A percentile compares a stretch with the other conserved stretches of the same genome.
Conservation (phyloP, 2,797 vertebrate species). For the Mus caroli region DNA sequence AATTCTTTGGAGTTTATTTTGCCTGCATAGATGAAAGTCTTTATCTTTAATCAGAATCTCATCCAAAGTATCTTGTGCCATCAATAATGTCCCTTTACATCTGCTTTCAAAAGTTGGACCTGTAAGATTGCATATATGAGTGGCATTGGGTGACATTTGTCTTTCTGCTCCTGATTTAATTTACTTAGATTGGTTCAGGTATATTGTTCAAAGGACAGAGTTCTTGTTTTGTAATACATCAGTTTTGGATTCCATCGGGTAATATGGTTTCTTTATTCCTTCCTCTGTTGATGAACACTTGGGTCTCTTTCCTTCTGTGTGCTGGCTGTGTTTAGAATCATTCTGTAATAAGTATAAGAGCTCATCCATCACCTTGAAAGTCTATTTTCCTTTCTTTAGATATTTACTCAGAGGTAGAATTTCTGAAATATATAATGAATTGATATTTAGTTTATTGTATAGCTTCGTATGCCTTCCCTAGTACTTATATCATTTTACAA, state of each 20-base stretch:
- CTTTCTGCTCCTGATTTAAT: neutral
- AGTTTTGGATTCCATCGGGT: neutral
- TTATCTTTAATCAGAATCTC: neutral
- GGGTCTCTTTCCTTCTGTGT: neutral
- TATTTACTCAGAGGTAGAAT: neutral
- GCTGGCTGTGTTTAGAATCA: neutral
- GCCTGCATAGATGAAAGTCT: neutral
- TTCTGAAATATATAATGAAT: neutral
- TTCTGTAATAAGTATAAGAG: neutral
- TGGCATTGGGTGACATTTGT: neutral
- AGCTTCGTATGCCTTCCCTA: neutral
- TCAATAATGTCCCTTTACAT: neutral
- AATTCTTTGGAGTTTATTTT: neutral
- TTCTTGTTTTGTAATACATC: neutral
- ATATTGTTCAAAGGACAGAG: neutral
- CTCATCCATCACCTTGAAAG: neutral
- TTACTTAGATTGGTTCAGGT: neutral
- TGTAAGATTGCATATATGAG: neutral
- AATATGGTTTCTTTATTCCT: neutral
- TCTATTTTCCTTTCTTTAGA: neutral
- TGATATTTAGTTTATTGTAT: neutral
- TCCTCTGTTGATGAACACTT: too few relatives aligned
- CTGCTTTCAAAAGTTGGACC: neutral
- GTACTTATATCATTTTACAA: neutral
- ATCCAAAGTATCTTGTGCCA: too few relatives aligned